These are phyloP conservation scores for Meles meles DNA, from an alignment of 2,113 vertebrate species.

Conservation along the genomic window DNA sequence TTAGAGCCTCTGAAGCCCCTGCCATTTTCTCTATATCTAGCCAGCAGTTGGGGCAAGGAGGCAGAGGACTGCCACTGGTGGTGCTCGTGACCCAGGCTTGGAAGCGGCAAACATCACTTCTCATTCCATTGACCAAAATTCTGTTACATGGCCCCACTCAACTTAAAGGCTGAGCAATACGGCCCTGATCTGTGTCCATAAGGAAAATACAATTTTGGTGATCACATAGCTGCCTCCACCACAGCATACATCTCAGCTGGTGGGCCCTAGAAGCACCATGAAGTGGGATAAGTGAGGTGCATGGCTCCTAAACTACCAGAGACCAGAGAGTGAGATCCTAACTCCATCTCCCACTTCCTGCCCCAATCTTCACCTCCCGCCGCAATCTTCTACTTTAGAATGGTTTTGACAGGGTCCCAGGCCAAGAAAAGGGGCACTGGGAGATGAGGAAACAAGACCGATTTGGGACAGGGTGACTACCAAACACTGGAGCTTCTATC, in stretches of 20 bases:
- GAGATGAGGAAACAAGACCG: neutral
- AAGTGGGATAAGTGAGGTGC: neutral
- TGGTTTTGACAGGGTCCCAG: neutral
- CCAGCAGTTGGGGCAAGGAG: neutral
- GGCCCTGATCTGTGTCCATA: neutral
- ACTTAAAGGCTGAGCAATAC: neutral
- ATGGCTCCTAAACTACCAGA: neutral
- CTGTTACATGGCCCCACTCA: neutral
- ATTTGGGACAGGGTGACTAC: neutral
- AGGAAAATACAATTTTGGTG: neutral
- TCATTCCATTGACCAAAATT: neutral
- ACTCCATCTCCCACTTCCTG: neutral
- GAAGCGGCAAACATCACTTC: neutral
- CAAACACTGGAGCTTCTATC: neutral
- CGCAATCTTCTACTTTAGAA: neutral
- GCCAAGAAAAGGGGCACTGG: neutral
- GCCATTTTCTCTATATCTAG: neutral
- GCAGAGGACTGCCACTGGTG: rapidly evolving
- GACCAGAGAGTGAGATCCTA: neutral
- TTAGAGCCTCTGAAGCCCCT: neutral
- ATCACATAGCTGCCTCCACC: rapidly evolving
- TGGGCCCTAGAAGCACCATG: neutral
- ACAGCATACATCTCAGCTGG: neutral
- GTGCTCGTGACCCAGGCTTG: neutral
- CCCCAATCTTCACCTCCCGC: too few species aligned